phyloP scores from a whole-genome alignment of 2,888 invertebrate species.

The Syritta pipiens region DNA sequence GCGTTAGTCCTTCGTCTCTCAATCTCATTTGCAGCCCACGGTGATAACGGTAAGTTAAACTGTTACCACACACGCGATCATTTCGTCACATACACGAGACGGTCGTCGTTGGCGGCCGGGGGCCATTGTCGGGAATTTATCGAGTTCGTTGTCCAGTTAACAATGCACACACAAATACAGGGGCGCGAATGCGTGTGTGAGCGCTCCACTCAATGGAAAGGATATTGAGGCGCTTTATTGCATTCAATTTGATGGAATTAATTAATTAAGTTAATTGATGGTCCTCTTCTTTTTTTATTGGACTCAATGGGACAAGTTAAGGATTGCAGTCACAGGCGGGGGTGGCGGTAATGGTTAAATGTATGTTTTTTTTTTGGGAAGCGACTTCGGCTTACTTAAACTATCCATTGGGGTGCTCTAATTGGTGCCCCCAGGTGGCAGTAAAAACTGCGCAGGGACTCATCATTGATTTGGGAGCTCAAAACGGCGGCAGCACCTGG shows the following conservation, averaged over 20 bases:
- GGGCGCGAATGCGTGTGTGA: conserved; percentile 14
- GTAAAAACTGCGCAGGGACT: too few relatives aligned
- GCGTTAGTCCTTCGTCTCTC: conserved; percentile 27
- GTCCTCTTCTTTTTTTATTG: conserved; percentile 27
- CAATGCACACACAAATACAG: conserved; percentile 29
- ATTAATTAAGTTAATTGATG: conserved; percentile 63
- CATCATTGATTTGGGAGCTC: too few relatives aligned
- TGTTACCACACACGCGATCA: conserved; percentile 63
- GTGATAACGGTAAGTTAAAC: conserved; percentile 66
- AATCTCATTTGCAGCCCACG: conserved; percentile 48
- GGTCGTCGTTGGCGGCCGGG: conserved; percentile 22
- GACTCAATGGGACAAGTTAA: conserved; percentile 27
- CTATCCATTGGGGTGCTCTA: too few relatives aligned
- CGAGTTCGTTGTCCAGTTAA: conserved; percentile 65
- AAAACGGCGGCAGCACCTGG: too few relatives aligned
- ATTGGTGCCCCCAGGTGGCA: too few relatives aligned
- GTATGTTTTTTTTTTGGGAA: neutral
- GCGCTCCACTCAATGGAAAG: conserved; percentile 32
- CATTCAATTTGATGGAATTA: conserved; percentile 57
- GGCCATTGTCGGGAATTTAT: conserved; percentile 50
- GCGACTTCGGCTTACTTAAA: too few relatives aligned
- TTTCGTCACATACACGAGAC: conserved; percentile 43
- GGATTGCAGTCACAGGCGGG: conserved; percentile 16
- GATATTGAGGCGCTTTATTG: conserved; percentile 61
- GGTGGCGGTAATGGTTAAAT: neutral